phyloP scores from a whole-genome alignment of 2,113 vertebrate genomes.

The Pleuronectes platessa region DNA sequence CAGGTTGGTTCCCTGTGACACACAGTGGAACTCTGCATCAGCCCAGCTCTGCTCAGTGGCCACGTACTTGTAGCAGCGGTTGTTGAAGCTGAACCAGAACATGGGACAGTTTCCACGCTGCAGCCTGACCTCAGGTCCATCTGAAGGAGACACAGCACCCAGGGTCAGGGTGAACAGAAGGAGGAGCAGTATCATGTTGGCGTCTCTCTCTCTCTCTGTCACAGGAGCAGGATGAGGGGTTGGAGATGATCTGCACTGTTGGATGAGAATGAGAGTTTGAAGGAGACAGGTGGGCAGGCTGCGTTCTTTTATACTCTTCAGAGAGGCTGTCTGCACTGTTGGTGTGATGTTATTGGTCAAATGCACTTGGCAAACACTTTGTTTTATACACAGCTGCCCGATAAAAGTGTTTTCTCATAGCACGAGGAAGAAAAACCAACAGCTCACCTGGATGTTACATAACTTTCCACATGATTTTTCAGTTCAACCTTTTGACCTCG shows the following conservation, averaged over 20 bases:
- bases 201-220: not conserved
- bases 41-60: not conserved
- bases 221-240: not conserved
- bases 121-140: not conserved
- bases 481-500: no score
- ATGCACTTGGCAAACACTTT: not conserved
- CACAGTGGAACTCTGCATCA: constrained; percentile 46
- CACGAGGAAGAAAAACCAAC: no score
- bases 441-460: no score
- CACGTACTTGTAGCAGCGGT: constrained; percentile 37
- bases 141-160: constrained; percentile 19
- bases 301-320: constrained; percentile 9
- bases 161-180: constrained; percentile 29
- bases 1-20: constrained; percentile 44
- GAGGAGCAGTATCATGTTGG: constrained; percentile 23
- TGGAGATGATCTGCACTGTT: no score
- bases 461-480: no score
- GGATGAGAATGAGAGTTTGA: no score
- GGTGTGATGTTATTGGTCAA: constrained; percentile 14
- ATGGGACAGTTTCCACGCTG: constrained; percentile 1
- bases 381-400: no score
- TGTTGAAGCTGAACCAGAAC: constrained; percentile 37
- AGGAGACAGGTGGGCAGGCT: not conserved
- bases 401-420: no score
- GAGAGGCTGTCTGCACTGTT: constrained; percentile 8